Evolutionary conservation across 2,888 invertebrate genomes (phyloP).

Genomic region (Lepidochrysops patricia): DNA sequence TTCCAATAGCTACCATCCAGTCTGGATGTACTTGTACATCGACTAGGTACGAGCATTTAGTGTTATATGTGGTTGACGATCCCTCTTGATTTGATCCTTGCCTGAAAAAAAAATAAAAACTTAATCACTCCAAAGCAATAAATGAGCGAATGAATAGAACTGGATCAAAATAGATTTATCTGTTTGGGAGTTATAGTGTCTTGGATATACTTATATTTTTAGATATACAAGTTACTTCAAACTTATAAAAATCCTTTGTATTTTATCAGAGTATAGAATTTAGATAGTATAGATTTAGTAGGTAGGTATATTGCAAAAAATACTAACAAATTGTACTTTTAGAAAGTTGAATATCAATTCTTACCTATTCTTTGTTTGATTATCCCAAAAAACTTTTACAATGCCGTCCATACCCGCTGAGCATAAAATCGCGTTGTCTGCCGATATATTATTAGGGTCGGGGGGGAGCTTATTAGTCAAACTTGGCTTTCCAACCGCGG

Average conservation of each 20-base stretch:
- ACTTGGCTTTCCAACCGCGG: constrained; percentile 50
- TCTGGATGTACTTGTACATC: constrained; percentile 67
- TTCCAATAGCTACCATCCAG: constrained; percentile 68
- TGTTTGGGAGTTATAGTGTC: no score
- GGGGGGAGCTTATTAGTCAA: constrained; percentile 44
- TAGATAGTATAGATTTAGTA: no score
- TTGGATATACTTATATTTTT: no score
- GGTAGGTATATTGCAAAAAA: background rate
- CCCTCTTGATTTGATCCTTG: constrained; percentile 55
- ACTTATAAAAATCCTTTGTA: no score
- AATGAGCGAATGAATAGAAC: no score
- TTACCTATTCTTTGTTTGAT: constrained; percentile 57
- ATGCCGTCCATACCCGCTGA: constrained; percentile 80
- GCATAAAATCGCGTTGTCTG: constrained; percentile 70
- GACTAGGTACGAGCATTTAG: constrained; percentile 65
- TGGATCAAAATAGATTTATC: no score
- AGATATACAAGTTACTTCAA: no score
- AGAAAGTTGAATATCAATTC: constrained; percentile 21
- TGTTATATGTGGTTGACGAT: constrained; percentile 58
- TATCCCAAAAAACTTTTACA: constrained; percentile 79
- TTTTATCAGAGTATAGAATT: no score
- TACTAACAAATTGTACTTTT: background rate
- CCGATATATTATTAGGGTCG: constrained; percentile 40
- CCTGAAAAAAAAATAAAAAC: constrained; percentile 33
- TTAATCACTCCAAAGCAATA: no score